Base-by-base conservation (phyloP, 2,888 invertebrate genomes). In the Drosophila anomalata region DNA sequence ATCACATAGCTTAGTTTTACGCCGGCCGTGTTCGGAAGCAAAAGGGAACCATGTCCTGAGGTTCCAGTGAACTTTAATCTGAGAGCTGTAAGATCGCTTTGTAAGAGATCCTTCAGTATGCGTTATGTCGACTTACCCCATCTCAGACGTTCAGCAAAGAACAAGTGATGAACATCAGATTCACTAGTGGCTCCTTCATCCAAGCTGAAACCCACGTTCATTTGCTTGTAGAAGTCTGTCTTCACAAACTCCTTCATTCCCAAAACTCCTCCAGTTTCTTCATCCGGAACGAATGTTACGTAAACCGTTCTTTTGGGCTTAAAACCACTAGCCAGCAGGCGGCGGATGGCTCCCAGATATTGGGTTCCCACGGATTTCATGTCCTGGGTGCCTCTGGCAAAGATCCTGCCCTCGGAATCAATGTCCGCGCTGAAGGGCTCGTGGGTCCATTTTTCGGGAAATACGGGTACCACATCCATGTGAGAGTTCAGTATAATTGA, bases 381-480 rank as follows among this genome's bases (percentile, higher is more conserved):
- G 87, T 97, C 97, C 92, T 97, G 96, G 0, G 96, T 93, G 12
- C 97, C 97, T 47, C 97, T 93, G 0, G 95, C 97, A 91, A 94
- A 97, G 77, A 97, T 97, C 88, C 97, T 95, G 0, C 97, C 98
- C 65, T 96, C 93, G 2, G 94, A 94, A 88, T 97, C 97, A 84
- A 97, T 95, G 69, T 96, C 94, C 0, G 96, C 98, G 75, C 94
- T 94, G 91, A 98, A 98, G 2, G 98, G 98, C 12, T 96, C 96
- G 89, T 97, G 94, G 0, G 94, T 96, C 98, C 98, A 99, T 84
- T 93, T 93, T 92, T 97, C 97, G 81, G 94, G 94, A 90, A 95
- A 97, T 0, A 98, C 98, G 9, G 99, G 98, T 0, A 99, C 99
- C 0, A 99, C 99, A 90, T 99, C 99, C 94, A 97, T 98, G 90